A percentile compares a stretch with the other conserved stretches of the same genome.
phyloP scores from a whole-genome alignment of 1,140 invertebrate genomes.

The Ostrea edulis region DNA sequence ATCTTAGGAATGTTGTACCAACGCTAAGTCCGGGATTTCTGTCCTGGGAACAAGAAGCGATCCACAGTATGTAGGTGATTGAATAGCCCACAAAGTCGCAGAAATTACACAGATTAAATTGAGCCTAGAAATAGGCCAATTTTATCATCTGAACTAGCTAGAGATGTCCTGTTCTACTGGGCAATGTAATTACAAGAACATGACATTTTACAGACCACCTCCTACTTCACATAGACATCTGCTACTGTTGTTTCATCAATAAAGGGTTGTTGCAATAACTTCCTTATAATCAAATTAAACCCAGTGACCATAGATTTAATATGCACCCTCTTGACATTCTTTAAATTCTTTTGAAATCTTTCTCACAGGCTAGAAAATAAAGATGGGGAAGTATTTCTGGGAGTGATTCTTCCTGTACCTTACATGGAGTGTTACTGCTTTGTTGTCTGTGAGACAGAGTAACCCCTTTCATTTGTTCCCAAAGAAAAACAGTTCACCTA shows the following conservation, averaged over 20 bases:
- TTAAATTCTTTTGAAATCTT: not conserved
- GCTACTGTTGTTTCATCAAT: not conserved
- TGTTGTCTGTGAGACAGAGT: not conserved
- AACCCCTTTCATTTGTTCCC: not conserved
- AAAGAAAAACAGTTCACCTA: not conserved
- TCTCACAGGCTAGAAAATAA: not conserved
- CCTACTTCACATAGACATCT: not conserved
- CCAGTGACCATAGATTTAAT: not conserved
- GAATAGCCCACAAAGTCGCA: not conserved
- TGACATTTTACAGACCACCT: not conserved
- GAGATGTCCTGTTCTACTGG: not conserved
- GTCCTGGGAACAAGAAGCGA: not conserved
- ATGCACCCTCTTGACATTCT: slow-evolving; percentile 2
- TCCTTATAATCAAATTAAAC: slow-evolving; percentile 18
- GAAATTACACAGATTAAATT: slow-evolving; percentile 27
- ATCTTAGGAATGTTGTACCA: not conserved
- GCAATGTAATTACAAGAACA: not conserved
- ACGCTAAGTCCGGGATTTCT: not conserved
- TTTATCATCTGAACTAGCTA: not conserved
- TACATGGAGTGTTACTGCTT: not conserved
- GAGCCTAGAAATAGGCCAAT: not conserved
- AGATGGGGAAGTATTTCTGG: not conserved
- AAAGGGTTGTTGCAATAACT: not conserved
- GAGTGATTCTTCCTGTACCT: not conserved
- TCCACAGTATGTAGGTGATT: not conserved